Base-by-base conservation (phyloP, 2,797 vertebrate species). In the Perodicticus potto region DNA sequence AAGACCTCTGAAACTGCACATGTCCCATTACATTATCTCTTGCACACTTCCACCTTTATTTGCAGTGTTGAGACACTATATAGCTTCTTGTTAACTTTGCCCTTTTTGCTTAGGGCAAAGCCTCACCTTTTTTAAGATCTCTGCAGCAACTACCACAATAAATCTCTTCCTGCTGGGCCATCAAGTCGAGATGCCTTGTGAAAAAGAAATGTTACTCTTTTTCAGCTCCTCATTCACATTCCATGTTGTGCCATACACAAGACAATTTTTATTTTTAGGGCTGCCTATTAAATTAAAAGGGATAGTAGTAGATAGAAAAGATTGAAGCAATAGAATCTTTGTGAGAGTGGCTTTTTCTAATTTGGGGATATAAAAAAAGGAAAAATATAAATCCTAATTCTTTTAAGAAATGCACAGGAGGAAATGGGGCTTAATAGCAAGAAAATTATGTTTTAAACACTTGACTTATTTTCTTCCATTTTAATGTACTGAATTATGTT, bases 401-500 rank as follows among this genome's bases (percentile, higher is more conserved):
- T 83, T 93, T 45, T 84, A 77, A 61, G 63, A 86, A 91, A 96
- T 78, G 40, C 84, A 57, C 16, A n/a, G 74, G 86, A 45, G 53
- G 88, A 96, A 97, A 94, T 80, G 57, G 12, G 32, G 32, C 40
- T 72, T 92, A 96, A 78, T 73, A 86, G 25, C 61, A 91, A 95
- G 23, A 37, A 91, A 97, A 87, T 82, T 5, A 72, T 76, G 34
- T 55, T 86, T 86, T 95, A 69, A 96, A 70, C 55, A 92, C 73
- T 86, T 80, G 40, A 80, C 14, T 95, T 78, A 91, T 95, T 96
- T 98, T 96, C 86, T 81, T 13, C 87, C 37, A 32, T 81, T 74
- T 90, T 95, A 95, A 29, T 76, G 32, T 73, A 69, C 27, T 49
- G 55, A 78, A 72, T 89, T 84, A 86, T 80, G 92, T 96, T 45